Evolutionary conservation across 2,113 vertebrate species (phyloP).

Genomic region (Montifringilla adamsi): DNA sequence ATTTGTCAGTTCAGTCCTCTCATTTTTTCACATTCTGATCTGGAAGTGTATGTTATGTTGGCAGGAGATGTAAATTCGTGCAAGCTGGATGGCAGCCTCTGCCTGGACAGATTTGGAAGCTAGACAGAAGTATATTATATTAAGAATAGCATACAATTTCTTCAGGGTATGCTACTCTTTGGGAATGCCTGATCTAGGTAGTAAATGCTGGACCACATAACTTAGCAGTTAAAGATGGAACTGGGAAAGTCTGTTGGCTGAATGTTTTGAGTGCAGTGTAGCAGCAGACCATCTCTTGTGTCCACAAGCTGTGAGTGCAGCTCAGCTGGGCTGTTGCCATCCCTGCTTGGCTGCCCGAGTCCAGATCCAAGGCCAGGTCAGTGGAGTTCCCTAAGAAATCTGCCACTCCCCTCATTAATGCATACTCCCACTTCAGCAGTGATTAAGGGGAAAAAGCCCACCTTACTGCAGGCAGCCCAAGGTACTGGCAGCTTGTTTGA

Average conservation of each 20-base stretch:
- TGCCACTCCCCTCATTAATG: neutral
- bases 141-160: neutral
- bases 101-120: neutral
- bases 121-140: neutral
- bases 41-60: constrained; percentile 1
- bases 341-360: fast-evolving
- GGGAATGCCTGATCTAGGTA: neutral
- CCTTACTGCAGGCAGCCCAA: neutral
- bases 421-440: fast-evolving
- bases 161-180: neutral
- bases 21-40: neutral
- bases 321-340: neutral
- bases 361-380: neutral
- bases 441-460: neutral
- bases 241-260: neutral
- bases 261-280: neutral
- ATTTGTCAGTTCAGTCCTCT: neutral
- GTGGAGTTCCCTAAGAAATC: neutral
- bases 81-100: neutral
- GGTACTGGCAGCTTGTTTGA: neutral
- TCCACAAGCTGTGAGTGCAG: neutral
- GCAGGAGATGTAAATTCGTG: neutral
- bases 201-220: neutral
- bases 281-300: neutral
- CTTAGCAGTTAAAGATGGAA: neutral